Conservation (phyloP, 2,113 vertebrate genomes). For the Dasypus novemcinctus region DNA sequence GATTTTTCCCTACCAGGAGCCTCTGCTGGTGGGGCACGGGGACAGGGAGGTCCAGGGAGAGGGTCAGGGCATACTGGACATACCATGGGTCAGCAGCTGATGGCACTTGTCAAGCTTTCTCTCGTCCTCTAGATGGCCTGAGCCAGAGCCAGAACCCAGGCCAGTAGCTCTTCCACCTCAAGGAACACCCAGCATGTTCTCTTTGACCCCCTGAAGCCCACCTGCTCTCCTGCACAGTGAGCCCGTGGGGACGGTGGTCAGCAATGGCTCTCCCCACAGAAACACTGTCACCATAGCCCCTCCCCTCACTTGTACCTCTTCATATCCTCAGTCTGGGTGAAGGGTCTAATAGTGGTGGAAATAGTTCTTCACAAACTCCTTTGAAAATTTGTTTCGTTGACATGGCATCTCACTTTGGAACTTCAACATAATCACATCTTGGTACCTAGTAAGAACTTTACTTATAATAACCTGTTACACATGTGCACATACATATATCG, state of each 20-base stretch:
- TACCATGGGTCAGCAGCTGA: neutral
- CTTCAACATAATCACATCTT: neutral
- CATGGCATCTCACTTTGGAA: neutral
- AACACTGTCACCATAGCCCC: neutral
- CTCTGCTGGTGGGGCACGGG: neutral
- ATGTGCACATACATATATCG: no score
- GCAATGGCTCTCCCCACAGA: accelerated
- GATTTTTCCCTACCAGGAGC: neutral
- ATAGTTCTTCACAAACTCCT: neutral
- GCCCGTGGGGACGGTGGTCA: neutral
- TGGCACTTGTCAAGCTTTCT: neutral
- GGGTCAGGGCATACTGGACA: neutral
- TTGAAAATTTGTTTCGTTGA: neutral
- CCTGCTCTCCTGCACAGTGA: neutral
- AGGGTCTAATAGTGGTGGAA: neutral
- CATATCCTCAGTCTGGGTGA: neutral
- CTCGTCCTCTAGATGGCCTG: neutral
- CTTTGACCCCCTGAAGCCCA: neutral
- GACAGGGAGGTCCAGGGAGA: neutral
- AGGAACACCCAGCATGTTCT: neutral
- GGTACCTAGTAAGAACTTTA: neutral
- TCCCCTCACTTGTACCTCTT: neutral
- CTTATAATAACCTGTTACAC: neutral
- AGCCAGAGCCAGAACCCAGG: neutral
- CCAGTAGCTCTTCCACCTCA: neutral